Percentiles rank a stretch among this genome's conserved stretches.
Evolutionary conservation across 1,140 invertebrate species (phyloP).

Genomic region (Aphis craccivora): DNA sequence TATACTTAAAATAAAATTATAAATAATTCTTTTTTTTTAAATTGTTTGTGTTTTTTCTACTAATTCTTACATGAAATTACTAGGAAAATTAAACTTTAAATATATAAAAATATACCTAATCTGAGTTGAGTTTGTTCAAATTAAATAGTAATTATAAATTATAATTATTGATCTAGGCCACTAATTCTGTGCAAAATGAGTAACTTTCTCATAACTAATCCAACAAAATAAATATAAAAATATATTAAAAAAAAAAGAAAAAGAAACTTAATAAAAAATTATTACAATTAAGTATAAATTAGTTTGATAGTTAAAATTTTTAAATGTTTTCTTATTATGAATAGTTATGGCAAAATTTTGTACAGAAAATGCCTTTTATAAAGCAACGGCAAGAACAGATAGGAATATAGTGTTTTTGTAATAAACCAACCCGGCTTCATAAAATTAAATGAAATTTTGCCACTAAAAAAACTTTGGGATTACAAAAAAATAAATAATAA

Average conservation of each 20-base stretch:
- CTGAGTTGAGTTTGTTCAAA: slow-evolving; percentile 35
- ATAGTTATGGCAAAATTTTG: slow-evolving; percentile 23
- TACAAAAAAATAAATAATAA: slow-evolving; percentile 8
- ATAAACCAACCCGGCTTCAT: neutral
- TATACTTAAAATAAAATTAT: slow-evolving; percentile 34
- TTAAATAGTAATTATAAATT: slow-evolving; percentile 37
- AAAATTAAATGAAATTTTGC: neutral
- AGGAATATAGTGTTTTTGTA: slow-evolving; percentile 18
- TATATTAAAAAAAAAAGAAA: neutral
- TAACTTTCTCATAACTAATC: slow-evolving; percentile 41
- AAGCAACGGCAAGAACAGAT: slow-evolving; percentile 34
- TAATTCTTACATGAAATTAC: slow-evolving; percentile 19
- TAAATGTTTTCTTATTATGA: neutral
- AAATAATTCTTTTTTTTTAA: neutral
- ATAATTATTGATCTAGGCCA: slow-evolving; percentile 45
- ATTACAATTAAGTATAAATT: slow-evolving; percentile 41
- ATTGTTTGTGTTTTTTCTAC: neutral
- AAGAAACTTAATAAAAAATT: neutral
- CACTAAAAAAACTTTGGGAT: slow-evolving; percentile 33
- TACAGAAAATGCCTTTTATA: neutral
- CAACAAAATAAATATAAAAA: slow-evolving; percentile 38
- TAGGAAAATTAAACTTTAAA: slow-evolving; percentile 21
- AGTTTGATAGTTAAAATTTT: neutral
- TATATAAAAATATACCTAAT: slow-evolving; percentile 52
- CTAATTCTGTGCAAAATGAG: slow-evolving; percentile 28